Base-by-base conservation (phyloP, 2,888 invertebrate genomes). In the Tridacna crocea region DNA sequence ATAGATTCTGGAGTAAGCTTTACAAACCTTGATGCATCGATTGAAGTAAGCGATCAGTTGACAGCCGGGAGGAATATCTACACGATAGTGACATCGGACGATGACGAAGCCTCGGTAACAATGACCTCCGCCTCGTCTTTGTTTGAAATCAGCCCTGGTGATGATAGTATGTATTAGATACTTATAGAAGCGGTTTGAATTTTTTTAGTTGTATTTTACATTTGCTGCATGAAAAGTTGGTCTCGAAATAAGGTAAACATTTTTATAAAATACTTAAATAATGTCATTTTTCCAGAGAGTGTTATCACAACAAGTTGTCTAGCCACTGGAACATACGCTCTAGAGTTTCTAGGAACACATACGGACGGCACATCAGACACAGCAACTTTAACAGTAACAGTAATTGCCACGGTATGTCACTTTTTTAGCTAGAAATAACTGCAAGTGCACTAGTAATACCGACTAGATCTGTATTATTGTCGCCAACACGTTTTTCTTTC, bases 291-390 rank as follows among this genome's bases (percentile, higher is more conserved):
- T 36, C 3, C 36, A 36, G 36, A 36, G 36, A 61, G 61, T 24
- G 15, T 61, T 17, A 13, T 61, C n/a, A 61, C 61, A 4, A 2
- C 61, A 4, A 10, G 13, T 6, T 70, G 70, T 26, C 70, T 70
- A 13, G 26, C 6, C 1, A 24, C 51, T 22, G 70, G 51, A 11
- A 24, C 70, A 22, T 70, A 70, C 51, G 26, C 24, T 13, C 47
- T 68, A 47, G 13, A 27, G 1, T 70, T 70, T 47, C 15, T 22
- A 24, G 70, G 24, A 15, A 51, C 51, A 70, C 70, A 70, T 24
- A 70, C 70, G 24, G 70, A 70, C 70, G 24, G 51, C 6, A 51
- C 70, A 4, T 51, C 70, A n/a, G 70, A 70, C 70, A 70, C 70
- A 13, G 70, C 51, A 13, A 24, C n/a, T 4, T 47, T 70, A n/a